A percentile compares a stretch with the other conserved stretches of the same genome.
phyloP scores from a whole-genome alignment of 2,888 invertebrate species.

The Ormyrus rosae region DNA sequence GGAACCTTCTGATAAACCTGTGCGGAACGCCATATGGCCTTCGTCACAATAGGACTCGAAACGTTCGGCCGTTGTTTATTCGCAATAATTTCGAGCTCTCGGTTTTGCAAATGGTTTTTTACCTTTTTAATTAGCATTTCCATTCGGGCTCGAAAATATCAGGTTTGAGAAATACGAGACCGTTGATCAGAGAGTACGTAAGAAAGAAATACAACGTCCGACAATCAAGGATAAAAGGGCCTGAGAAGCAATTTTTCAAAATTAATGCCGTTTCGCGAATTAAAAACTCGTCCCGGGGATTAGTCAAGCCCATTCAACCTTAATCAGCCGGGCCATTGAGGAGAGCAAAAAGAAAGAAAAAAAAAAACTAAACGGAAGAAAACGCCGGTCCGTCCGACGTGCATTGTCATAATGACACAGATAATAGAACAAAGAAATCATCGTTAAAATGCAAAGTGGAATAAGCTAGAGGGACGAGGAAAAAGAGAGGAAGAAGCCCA shows the following conservation, averaged over 20 bases:
- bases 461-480: constrained; percentile 29
- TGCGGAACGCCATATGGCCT: no score
- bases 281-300: constrained; percentile 50
- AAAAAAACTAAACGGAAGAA: not conserved
- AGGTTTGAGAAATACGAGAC: no score
- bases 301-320: constrained; percentile 17
- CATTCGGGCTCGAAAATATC: no score
- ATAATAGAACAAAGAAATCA: constrained; percentile 45
- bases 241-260: not conserved
- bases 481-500: constrained; percentile 34
- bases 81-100: no score
- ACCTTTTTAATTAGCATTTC: no score
- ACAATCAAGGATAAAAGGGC: no score
- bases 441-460: constrained; percentile 51
- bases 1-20: not conserved
- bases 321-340: constrained; percentile 24
- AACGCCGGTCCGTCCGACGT: constrained; percentile 2
- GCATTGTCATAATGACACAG: constrained; percentile 30
- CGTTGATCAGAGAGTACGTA: no score
- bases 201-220: no score
- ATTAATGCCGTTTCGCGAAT: not conserved
- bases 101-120: no score
- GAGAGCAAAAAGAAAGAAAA: not conserved
- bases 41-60: no score
- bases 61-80: no score